These are phyloP conservation scores for Noctua janthe DNA, from an alignment of 2,888 invertebrate genomes.

Conservation along the genomic window DNA sequence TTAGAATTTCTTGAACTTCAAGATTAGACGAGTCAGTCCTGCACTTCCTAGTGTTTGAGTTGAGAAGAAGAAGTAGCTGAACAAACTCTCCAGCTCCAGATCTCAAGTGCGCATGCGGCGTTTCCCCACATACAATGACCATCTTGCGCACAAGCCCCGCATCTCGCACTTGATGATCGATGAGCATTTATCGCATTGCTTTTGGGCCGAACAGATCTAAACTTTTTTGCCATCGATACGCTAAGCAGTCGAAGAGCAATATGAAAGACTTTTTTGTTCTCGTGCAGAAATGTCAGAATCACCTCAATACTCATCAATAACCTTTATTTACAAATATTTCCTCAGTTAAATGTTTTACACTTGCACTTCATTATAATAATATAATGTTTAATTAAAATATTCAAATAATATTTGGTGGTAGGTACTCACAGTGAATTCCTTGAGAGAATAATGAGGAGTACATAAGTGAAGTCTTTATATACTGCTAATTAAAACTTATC, in stretches of 20 bases:
- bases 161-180: neutral
- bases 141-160: neutral
- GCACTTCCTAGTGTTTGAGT: no score
- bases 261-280: neutral
- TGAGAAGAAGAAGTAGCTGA: no score
- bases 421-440: conserved; percentile 52
- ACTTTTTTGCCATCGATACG: neutral
- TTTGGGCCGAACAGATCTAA: neutral
- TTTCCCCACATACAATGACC: no score
- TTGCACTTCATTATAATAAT: neutral
- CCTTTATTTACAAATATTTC: neutral
- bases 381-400: neutral
- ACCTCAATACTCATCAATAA: neutral
- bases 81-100: neutral
- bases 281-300: neutral
- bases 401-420: conserved; percentile 15
- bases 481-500: conserved; percentile 34
- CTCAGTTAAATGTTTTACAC: neutral
- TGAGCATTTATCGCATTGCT: neutral
- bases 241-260: neutral
- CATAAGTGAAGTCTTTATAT: conserved; percentile 46
- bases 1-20: no score
- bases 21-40: no score
- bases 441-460: conserved; percentile 30
- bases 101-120: neutral